Evolutionary conservation across 2,797 vertebrate species (phyloP).

Genomic region (Parambassis ranga): DNA sequence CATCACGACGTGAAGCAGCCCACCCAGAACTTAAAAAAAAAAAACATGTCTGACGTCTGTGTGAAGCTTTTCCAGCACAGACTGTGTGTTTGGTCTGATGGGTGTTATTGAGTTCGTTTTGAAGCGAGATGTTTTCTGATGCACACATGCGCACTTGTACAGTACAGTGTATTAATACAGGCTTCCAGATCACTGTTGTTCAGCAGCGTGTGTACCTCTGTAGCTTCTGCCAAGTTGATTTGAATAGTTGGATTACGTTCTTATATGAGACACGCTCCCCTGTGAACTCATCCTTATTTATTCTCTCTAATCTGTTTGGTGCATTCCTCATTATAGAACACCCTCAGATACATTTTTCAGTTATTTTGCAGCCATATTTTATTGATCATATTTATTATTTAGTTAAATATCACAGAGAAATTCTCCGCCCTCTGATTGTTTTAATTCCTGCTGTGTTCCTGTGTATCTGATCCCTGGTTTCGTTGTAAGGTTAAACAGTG

Average conservation of each 20-base stretch:
- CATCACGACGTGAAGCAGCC: constrained; percentile 4
- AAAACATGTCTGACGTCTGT: too few species aligned
- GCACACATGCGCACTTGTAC: neutral
- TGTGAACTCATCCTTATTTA: constrained; percentile 7
- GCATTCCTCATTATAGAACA: neutral
- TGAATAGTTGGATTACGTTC: constrained; percentile 13
- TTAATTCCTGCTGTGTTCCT: neutral
- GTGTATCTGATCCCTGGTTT: constrained; percentile 21
- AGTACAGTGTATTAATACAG: constrained; percentile 13
- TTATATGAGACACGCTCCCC: neutral
- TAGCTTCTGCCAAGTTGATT: constrained; percentile 4
- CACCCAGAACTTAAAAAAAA: constrained; percentile 45
- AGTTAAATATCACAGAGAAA: constrained; percentile 1
- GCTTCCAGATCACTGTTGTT: constrained; percentile 1
- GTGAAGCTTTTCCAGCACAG: constrained; percentile 4
- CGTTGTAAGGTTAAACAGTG: constrained; percentile 21
- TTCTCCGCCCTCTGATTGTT: constrained; percentile 7
- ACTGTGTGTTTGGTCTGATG: constrained; percentile 34
- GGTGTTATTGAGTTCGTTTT: constrained; percentile 50
- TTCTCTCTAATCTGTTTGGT: constrained; percentile 7
- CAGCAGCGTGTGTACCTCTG: constrained; percentile 14
- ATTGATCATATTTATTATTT: neutral
- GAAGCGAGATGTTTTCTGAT: constrained; percentile 31
- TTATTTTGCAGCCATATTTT: neutral
- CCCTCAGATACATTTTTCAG: neutral